These are phyloP conservation scores for Beris chalybata DNA, from an alignment of 2,888 invertebrate species.

Conservation along the genomic window DNA sequence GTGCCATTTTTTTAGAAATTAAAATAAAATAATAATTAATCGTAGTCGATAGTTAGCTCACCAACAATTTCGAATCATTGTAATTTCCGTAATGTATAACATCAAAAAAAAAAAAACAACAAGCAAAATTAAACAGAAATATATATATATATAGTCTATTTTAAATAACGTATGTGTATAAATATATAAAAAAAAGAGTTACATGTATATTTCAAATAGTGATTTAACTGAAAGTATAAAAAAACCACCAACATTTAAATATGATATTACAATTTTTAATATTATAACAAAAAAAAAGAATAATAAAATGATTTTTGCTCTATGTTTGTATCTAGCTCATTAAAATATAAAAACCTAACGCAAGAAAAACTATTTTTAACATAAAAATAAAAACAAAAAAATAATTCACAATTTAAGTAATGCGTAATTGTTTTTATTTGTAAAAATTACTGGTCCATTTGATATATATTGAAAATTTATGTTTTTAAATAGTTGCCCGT, in stretches of 20 bases:
- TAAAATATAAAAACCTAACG: slow-evolving; percentile 12
- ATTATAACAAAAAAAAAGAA: slow-evolving; percentile 5
- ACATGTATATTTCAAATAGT: slow-evolving; percentile 18
- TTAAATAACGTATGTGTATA: slow-evolving; percentile 24
- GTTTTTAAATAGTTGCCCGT: too few relatives aligned
- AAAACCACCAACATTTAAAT: slow-evolving; percentile 21
- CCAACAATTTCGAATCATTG: slow-evolving; percentile 11
- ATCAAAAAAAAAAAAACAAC: slow-evolving; percentile 3
- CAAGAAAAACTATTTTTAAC: slow-evolving; percentile 16
- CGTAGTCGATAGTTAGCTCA: not conserved
- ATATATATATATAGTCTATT: slow-evolving; percentile 15
- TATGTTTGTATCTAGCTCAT: slow-evolving; percentile 30
- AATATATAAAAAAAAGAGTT: slow-evolving; percentile 1
- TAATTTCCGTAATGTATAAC: slow-evolving; percentile 3
- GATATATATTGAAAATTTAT: too few relatives aligned
- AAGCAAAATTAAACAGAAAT: slow-evolving; percentile 1
- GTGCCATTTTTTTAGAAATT: slow-evolving; percentile 16
- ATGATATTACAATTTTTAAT: slow-evolving; percentile 9
- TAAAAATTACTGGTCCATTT: too few relatives aligned
- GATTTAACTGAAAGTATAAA: slow-evolving; percentile 8
- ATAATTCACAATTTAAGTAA: too few relatives aligned
- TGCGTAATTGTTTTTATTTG: too few relatives aligned
- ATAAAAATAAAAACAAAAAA: slow-evolving; percentile 2
- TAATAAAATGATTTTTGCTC: slow-evolving; percentile 20
- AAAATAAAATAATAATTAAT: not conserved